Conservation (phyloP, 2,797 vertebrate species). For the Schizopygopsis pylzovi region DNA sequence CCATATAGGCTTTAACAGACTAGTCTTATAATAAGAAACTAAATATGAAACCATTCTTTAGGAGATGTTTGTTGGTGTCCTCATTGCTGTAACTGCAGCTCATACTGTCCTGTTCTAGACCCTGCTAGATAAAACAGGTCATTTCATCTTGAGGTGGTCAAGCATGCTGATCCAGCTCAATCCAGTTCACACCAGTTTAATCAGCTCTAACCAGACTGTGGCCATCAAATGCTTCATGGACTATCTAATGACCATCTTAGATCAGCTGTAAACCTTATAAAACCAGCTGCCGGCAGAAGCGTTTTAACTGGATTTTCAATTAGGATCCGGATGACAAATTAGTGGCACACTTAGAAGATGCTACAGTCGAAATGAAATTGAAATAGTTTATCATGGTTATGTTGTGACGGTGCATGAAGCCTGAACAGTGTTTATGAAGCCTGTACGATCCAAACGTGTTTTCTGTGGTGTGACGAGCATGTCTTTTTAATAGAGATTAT, state of each 20-base stretch:
- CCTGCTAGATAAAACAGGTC: conserved; percentile 10
- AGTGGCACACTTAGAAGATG: background rate
- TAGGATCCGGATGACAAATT: background rate
- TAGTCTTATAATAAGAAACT: background rate
- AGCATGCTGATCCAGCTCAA: conserved; percentile 14
- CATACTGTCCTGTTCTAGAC: background rate
- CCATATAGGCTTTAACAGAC: background rate
- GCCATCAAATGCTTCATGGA: background rate
- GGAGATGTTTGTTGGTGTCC: background rate
- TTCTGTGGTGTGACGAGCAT: background rate
- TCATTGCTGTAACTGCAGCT: background rate
- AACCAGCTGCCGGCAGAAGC: background rate
- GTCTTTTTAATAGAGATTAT: background rate
- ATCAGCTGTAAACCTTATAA: background rate
- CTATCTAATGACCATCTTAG: background rate
- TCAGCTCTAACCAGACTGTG: background rate
- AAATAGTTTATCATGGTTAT: background rate
- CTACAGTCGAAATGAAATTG: background rate
- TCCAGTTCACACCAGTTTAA: conserved; percentile 18
- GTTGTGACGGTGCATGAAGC: background rate
- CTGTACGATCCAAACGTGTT: background rate
- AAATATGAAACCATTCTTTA: background rate
- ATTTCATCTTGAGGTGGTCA: conserved; percentile 8
- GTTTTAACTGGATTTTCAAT: background rate
- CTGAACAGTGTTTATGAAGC: background rate